Evolutionary conservation across 2,113 vertebrate genomes (phyloP).

Genomic region (Monarcha castaneiventris): DNA sequence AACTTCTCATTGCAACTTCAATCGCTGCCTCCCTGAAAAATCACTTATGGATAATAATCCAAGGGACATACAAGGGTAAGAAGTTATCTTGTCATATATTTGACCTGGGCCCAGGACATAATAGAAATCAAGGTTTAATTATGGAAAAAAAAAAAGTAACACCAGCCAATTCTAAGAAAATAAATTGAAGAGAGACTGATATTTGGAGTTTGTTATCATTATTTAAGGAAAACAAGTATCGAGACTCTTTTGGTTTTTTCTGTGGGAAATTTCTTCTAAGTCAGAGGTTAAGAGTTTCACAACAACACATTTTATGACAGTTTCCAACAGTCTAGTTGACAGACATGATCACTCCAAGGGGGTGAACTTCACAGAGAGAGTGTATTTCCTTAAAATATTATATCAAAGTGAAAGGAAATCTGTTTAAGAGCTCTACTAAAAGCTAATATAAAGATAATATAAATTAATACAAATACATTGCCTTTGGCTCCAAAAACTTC

Average conservation of each 20-base stretch:
- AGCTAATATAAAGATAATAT: not conserved
- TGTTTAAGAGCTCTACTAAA: not conserved
- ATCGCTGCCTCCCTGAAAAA: not conserved
- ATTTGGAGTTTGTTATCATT: not conserved
- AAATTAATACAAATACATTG: not conserved
- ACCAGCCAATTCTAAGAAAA: not conserved
- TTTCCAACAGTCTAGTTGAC: not conserved
- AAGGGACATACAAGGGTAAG: not conserved
- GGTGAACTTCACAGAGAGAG: not conserved
- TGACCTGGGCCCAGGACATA: not conserved
- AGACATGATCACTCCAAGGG: not conserved
- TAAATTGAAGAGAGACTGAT: not conserved
- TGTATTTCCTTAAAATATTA: not conserved
- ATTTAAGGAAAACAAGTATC: not conserved
- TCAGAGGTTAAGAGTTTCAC: not conserved
- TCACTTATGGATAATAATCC: not conserved
- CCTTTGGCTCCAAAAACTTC: not conserved
- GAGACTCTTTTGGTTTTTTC: not conserved
- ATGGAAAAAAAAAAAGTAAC: not conserved
- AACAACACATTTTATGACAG: not conserved
- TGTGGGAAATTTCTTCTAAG: not conserved
- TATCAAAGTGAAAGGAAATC: not conserved
- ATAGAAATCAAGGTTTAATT: not conserved
- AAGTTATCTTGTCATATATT: not conserved
- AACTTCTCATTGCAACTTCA: not conserved